phyloP scores from a whole-genome alignment of 1,140 invertebrate genomes.

The Leptopilina boulardi region DNA sequence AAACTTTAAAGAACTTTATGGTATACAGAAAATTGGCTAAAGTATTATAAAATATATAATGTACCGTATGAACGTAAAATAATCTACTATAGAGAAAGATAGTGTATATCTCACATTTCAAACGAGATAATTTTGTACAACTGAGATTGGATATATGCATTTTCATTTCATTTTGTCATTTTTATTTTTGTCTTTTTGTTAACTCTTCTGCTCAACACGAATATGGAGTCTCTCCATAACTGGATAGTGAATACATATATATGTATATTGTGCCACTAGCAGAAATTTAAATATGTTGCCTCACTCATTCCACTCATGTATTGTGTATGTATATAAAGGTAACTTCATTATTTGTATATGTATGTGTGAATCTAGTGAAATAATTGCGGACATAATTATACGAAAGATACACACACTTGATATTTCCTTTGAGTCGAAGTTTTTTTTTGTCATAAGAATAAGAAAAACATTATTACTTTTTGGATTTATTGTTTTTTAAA shows the following conservation, averaged over 20 bases:
- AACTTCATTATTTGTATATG: neutral
- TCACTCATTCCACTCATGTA: neutral
- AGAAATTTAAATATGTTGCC: conserved; percentile 14
- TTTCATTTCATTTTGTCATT: conserved; percentile 54
- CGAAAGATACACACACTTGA: neutral
- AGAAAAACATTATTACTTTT: too few relatives aligned
- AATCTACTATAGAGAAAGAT: neutral
- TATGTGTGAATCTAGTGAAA: neutral
- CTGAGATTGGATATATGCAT: conserved; percentile 52
- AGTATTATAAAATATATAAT: conserved; percentile 46
- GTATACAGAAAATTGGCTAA: too few relatives aligned
- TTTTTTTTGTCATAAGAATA: neutral
- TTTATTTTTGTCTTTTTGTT: neutral
- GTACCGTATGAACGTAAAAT: conserved; percentile 34
- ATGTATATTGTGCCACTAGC: neutral
- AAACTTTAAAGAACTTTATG: too few relatives aligned
- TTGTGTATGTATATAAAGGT: too few relatives aligned
- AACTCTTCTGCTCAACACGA: neutral
- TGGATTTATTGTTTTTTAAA: too few relatives aligned
- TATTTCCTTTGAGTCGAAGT: neutral
- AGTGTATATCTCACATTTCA: conserved; percentile 44
- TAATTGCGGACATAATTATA: neutral
- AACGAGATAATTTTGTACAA: conserved; percentile 51
- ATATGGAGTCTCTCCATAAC: conserved; percentile 3
- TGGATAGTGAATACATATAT: neutral